A percentile compares a stretch with the other conserved stretches of the same genome.
Conservation (phyloP, 2,888 invertebrate species). For the Salticus scenicus region DNA sequence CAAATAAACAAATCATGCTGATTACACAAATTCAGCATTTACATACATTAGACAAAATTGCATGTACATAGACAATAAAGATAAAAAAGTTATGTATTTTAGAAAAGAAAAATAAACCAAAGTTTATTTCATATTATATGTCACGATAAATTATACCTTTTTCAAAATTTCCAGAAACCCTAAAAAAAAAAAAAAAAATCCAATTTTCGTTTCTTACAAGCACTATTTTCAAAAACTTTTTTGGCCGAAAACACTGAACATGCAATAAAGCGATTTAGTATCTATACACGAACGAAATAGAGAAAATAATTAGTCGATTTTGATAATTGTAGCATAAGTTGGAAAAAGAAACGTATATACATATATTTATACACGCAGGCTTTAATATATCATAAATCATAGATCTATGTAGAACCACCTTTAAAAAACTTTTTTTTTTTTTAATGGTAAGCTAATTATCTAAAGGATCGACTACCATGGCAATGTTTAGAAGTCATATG, state of each 20-base stretch:
- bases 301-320: not conserved
- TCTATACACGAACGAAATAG: not conserved
- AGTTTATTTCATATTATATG: too few species aligned
- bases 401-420: not conserved
- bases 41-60: too few species aligned
- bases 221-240: too few species aligned
- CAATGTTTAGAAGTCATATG: not conserved
- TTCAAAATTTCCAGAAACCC: too few species aligned
- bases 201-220: too few species aligned
- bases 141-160: too few species aligned
- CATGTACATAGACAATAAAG: too few species aligned
- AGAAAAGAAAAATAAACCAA: too few species aligned
- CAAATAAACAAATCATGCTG: too few species aligned
- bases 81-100: too few species aligned
- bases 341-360: not conserved
- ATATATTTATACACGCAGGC: not conserved
- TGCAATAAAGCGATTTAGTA: not conserved
- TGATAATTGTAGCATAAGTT: not conserved
- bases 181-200: too few species aligned
- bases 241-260: not conserved
- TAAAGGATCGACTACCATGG: not conserved
- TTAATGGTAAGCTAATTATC: not conserved
- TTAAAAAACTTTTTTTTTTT: not conserved
- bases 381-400: not conserved
- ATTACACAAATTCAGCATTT: too few species aligned